Evolutionary conservation across 2,888 invertebrate genomes (phyloP).

Genomic region (Perdita meconis): DNA sequence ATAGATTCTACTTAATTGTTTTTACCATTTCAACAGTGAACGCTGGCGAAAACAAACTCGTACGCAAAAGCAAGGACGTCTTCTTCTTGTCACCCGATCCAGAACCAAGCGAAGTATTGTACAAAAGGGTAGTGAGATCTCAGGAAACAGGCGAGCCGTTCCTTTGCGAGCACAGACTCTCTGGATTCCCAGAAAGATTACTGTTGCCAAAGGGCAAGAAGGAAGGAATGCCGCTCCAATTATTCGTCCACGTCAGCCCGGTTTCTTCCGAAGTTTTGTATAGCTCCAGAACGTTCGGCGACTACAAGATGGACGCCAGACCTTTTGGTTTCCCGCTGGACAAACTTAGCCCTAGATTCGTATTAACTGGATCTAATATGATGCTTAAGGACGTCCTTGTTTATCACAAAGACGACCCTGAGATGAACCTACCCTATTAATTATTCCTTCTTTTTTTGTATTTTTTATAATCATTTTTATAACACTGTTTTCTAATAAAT

Average conservation of each 20-base stretch:
- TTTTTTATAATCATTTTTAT: conserved; percentile 3
- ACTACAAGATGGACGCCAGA: conserved; percentile 86
- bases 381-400: conserved; percentile 88
- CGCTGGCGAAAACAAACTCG: conserved; percentile 88
- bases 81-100: conserved; percentile 87
- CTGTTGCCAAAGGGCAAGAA: conserved; percentile 89
- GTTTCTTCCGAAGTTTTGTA: conserved; percentile 84
- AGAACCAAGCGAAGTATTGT: conserved; percentile 75
- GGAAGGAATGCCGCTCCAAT: conserved; percentile 88
- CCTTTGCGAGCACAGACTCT: conserved; percentile 83
- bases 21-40: conserved; percentile 80
- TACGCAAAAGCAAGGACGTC: conserved; percentile 89
- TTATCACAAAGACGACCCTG: conserved; percentile 86
- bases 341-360: conserved; percentile 86
- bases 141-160: conserved; percentile 85
- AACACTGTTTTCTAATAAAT: conserved; percentile 34
- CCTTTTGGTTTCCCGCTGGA: conserved; percentile 91
- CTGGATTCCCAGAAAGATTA: conserved; percentile 89
- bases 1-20: not conserved
- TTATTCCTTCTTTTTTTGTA: not conserved
- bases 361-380: conserved; percentile 89
- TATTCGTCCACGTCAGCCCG: conserved; percentile 88
- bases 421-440: conserved; percentile 74
- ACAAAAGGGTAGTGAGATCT: conserved; percentile 72
- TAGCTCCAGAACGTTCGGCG: conserved; percentile 82